A percentile compares a stretch with the other conserved stretches of the same genome.
Conservation (phyloP, 2,113 vertebrate genomes). For the Hypomesus transpacificus region DNA sequence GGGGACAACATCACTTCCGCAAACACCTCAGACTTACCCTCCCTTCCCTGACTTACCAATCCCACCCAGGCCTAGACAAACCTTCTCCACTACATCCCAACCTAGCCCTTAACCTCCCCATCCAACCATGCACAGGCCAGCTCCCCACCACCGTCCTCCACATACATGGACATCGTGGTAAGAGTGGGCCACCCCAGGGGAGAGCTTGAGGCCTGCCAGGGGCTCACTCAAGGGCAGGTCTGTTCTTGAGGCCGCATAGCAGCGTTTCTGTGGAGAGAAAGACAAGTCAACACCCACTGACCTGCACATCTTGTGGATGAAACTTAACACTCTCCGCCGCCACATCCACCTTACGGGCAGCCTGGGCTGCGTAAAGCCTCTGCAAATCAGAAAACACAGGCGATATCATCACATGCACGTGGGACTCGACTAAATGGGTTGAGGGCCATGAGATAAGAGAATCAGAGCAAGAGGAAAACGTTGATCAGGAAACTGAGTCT, state of each 20-base stretch:
- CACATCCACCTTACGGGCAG: slow-evolving; percentile 75
- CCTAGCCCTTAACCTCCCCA: background rate
- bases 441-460: too few relatives aligned
- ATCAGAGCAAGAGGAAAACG: too few relatives aligned
- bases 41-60: too few relatives aligned
- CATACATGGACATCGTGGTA: slow-evolving; percentile 62
- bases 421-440: background rate
- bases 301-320: slow-evolving; percentile 85
- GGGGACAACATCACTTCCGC: too few relatives aligned
- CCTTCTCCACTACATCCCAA: background rate
- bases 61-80: too few relatives aligned
- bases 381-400: slow-evolving; percentile 61
- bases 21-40: too few relatives aligned
- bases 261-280: slow-evolving; percentile 57
- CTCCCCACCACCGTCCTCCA: slow-evolving; percentile 2
- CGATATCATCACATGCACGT: slow-evolving; percentile 22
- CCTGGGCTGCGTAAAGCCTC: slow-evolving; percentile 89
- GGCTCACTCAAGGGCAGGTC: slow-evolving; percentile 46
- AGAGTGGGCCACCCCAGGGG: slow-evolving; percentile 34
- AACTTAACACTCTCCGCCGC: slow-evolving; percentile 65
- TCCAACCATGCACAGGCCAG: background rate
- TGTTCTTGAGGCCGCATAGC: slow-evolving; percentile 46
- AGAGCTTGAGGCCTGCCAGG: slow-evolving; percentile 48
- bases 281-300: slow-evolving; percentile 68
- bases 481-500: background rate